Percentiles rank a stretch among this genome's conserved stretches.
Evolutionary conservation across 2,888 invertebrate genomes (phyloP).

Genomic region (Chalcosyrphus nemorum): DNA sequence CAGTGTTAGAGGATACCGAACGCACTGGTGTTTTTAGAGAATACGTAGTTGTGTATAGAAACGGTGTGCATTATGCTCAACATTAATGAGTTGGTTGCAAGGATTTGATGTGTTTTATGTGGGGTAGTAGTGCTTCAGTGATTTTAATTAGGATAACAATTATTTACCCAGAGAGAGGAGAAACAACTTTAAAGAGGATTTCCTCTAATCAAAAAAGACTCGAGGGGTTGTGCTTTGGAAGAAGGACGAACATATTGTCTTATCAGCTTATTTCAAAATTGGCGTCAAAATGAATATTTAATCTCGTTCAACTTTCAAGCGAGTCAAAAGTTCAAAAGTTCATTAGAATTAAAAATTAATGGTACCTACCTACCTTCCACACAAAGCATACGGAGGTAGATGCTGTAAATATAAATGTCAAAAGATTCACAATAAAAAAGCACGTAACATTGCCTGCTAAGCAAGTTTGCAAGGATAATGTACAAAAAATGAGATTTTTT

Average conservation of each 20-base stretch:
- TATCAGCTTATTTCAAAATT: too few species aligned
- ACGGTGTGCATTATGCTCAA: background rate
- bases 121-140: background rate
- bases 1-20: background rate
- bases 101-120: background rate
- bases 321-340: background rate
- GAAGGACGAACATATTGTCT: too few species aligned
- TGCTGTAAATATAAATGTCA: too few species aligned
- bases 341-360: too few species aligned
- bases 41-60: background rate
- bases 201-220: background rate
- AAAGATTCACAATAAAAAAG: too few species aligned
- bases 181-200: background rate
- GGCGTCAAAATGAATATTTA: too few species aligned
- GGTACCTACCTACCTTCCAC: too few species aligned
- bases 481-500: too few species aligned
- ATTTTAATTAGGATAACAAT: conserved; percentile 8
- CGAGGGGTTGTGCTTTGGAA: too few species aligned
- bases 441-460: too few species aligned
- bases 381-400: too few species aligned
- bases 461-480: background rate
- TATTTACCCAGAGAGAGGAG: background rate
- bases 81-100: conserved; percentile 10
- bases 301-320: too few species aligned
- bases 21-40: background rate